Conservation (phyloP, 2,888 invertebrate genomes). For the Andricus curvator region DNA sequence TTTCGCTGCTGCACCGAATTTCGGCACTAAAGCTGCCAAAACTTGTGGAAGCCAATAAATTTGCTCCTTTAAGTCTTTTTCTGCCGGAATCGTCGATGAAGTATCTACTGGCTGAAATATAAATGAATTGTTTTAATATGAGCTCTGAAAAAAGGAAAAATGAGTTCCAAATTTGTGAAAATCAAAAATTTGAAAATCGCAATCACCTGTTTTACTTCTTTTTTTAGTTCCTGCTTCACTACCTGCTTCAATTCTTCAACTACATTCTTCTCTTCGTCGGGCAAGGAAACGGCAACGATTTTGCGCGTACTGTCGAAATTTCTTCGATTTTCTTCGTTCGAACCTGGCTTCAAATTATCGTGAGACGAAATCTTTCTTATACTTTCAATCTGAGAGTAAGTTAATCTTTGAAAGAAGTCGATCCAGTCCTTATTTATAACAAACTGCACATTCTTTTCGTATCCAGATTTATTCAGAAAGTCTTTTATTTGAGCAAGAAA, state of each 20-base stretch:
- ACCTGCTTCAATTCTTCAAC: conserved; percentile 34
- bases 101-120: background rate
- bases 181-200: background rate
- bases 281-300: conserved; percentile 44
- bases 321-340: conserved; percentile 34
- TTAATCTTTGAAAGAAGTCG: conserved; percentile 79
- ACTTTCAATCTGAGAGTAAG: conserved; percentile 69
- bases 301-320: conserved; percentile 45
- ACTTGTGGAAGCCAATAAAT: conserved; percentile 75
- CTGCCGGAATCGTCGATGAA: conserved; percentile 30
- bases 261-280: conserved; percentile 36
- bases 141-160: background rate
- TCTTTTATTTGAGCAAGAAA: conserved; percentile 78
- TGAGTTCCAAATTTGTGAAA: background rate
- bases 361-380: conserved; percentile 59
- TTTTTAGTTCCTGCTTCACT: background rate
- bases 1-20: conserved; percentile 70
- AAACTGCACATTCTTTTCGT: conserved; percentile 77
- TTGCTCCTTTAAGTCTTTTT: conserved; percentile 55
- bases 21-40: conserved; percentile 76
- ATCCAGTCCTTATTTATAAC: conserved; percentile 80
- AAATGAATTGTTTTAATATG: background rate
- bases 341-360: background rate
- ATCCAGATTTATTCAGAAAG: conserved; percentile 77
- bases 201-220: conserved; percentile 33